Evolutionary conservation across 2,888 invertebrate species (phyloP), one percentile per base, ranked within the genome.

Genomic region (Blastobasis adustella): DNA sequence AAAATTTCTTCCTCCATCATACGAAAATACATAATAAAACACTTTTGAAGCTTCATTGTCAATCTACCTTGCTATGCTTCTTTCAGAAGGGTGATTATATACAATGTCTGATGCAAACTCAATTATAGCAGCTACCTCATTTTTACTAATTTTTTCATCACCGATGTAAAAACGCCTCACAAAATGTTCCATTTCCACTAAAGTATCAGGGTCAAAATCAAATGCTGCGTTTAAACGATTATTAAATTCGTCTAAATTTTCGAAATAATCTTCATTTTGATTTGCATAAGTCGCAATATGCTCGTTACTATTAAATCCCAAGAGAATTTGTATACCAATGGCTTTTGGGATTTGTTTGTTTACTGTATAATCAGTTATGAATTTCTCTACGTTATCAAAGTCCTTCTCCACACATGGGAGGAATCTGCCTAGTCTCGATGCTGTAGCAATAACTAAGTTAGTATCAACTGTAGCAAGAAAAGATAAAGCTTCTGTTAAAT

Each of bases 221-320:
- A 47, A 47, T 8, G 7, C 10, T 7, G 54, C 54, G 39, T 55
- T 53, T 7, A 71, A 54, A 48, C 54, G 50, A 4, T 54, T 47
- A 10, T 52, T 48, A 45, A 76, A 59, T 10, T 69, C 48, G 37
- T 67, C 48, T 6, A 67, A 52, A 39, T 57, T 58, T 47, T 65
- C 43, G 38, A 64, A 75, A 39, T 60, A 52, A 23, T 65, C 63
- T 6, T 51, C 45, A 6, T 59, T 51, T 55, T 47, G 49, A 44
- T 56, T 46, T 0, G 51, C 54, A 50, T 72, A 66, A 3, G 0
- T 4, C 0, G 10, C 5, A 7, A 69, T 49, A 9, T 43, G 37
- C 63, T 83, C 83, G 41, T 71, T 57, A 45, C 69, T 65, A 45
- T 63, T 78, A 45, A 72, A 79, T 3, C 83, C 83, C 4, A 75